These are phyloP conservation scores for Nannospalax galili DNA, from an alignment of 2,113 vertebrate species.

Conservation along the genomic window DNA sequence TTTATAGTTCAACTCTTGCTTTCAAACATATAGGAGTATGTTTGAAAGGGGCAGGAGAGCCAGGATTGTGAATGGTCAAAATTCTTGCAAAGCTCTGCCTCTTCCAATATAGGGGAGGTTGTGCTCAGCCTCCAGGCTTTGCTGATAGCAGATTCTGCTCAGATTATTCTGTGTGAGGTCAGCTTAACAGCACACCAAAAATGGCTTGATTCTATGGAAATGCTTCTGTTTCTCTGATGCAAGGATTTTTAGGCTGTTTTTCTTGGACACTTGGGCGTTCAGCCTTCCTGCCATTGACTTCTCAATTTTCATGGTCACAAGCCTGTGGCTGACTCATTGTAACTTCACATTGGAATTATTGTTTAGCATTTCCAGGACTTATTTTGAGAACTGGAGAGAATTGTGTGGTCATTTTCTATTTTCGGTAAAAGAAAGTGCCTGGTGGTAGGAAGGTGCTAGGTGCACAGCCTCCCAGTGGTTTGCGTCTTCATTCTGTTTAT, in stretches of 20 bases:
- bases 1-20: background rate
- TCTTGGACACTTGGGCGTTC: background rate
- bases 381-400: background rate
- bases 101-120: background rate
- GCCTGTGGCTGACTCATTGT: constrained; percentile 12
- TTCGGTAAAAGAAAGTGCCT: constrained; percentile 58
- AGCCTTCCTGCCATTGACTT: background rate
- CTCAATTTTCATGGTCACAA: background rate
- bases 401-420: constrained; percentile 45
- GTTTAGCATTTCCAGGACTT: constrained; percentile 39
- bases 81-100: background rate
- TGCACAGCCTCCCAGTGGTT: constrained; percentile 11
- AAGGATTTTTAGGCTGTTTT: background rate
- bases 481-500: constrained; percentile 59
- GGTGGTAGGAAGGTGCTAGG: constrained; percentile 42
- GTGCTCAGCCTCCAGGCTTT: background rate
- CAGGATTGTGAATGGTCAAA: background rate
- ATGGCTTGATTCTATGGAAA: background rate
- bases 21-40: background rate
- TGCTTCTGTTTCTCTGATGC: background rate
- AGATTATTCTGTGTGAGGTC: background rate
- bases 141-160: background rate
- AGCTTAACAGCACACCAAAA: background rate
- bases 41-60: background rate
- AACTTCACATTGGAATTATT: background rate